A percentile compares a stretch with the other conserved stretches of the same genome.
Evolutionary conservation across 2,888 invertebrate species (phyloP).

Genomic region (Shargacucullia verbasci): DNA sequence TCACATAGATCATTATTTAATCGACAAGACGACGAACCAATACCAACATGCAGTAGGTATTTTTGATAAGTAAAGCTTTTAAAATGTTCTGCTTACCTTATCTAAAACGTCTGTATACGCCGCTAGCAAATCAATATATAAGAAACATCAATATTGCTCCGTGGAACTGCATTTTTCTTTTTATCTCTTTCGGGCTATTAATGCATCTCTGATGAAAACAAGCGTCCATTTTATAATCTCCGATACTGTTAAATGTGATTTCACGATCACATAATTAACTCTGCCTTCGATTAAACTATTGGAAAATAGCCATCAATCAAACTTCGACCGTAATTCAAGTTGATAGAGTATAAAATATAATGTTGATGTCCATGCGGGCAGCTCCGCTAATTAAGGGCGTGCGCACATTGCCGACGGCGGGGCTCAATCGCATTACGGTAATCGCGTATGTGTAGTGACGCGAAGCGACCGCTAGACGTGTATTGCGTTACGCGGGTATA

Average conservation of each 20-base stretch:
- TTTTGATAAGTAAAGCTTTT: too few relatives aligned
- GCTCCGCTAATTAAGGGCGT: conserved; percentile 63
- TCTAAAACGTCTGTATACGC: too few relatives aligned
- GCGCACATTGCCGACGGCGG: conserved; percentile 62
- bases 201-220: conserved; percentile 34
- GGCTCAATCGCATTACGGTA: conserved; percentile 68
- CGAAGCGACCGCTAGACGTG: conserved; percentile 49
- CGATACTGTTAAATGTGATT: conserved; percentile 47
- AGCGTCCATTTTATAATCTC: conserved; percentile 32
- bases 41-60: too few relatives aligned
- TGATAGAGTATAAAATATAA: conserved; percentile 16
- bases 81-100: too few relatives aligned
- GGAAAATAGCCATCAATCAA: background rate
- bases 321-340: conserved; percentile 1
- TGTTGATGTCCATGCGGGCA: conserved; percentile 10
- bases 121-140: too few relatives aligned
- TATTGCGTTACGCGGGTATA: conserved; percentile 38
- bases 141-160: too few relatives aligned
- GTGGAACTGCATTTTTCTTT: too few relatives aligned
- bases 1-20: too few relatives aligned
- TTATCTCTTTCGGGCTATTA: conserved; percentile 13
- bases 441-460: conserved; percentile 75
- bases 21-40: too few relatives aligned
- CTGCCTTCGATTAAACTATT: conserved; percentile 21
- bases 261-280: conserved; percentile 47